Evolutionary conservation across 2,113 vertebrate genomes (phyloP), one percentile per base, ranked within the genome.

Genomic region (Ameiurus melas): DNA sequence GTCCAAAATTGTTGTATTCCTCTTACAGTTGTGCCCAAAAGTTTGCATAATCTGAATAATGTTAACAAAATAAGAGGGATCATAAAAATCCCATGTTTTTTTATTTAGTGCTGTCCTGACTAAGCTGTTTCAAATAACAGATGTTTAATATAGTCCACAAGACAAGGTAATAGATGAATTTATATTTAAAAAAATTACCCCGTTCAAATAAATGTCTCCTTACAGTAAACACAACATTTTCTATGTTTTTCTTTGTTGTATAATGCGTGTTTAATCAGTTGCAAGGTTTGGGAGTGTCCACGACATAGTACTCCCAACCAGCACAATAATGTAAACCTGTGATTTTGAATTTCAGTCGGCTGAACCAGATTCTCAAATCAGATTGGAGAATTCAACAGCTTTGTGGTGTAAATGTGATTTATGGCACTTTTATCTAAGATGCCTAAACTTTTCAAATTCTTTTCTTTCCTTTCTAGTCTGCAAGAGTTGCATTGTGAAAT

Each of bases 401-500:
- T 53, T 79, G 13, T 53, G 0, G 25, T 79, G 58, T n/a, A 62
- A 20, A 64, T 71, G 16, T 12, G 8, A 80, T 70, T 57, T 68
- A 7, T 88, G 1, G 0, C 71, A 53, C 13, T 6, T 20, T 84
- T 30, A 53, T 70, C 10, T 47, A 36, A 8, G 6, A 25, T 25
- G 20, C 10, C 0, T 85, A 22, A 1, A 7, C 12, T 13, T 60
- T 80, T 68, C 5, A 47, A 47, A 6, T 60, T 58, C 57, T 62
- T 53, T 77, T 16, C 22, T 22, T 82, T 39, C 53, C 60, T 84
- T 68, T 84, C 0, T 94, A 99, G 98, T 99, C 88, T 99, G 98
- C 93, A 99, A 99, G 93, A 99, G 97, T 91, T 99, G 97, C 91
- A 99, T 99, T 4, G 98, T 99, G 82, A 99, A 99, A 93, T 99